phyloP scores from a whole-genome alignment of 2,113 vertebrate species.

The Halichoeres trimaculatus region DNA sequence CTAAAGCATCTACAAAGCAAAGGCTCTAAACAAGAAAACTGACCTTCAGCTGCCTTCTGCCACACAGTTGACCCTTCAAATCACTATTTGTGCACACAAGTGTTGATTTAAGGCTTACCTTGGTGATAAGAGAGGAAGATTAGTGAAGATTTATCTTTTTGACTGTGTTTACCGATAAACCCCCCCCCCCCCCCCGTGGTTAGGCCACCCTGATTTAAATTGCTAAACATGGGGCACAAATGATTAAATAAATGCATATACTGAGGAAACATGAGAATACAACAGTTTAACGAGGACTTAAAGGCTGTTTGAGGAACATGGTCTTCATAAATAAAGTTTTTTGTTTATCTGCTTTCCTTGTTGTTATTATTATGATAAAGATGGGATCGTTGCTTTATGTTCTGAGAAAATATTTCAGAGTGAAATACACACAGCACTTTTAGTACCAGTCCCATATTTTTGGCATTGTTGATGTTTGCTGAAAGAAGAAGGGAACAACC shows the following conservation, averaged over 20 bases:
- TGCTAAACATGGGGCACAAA: background rate
- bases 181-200: background rate
- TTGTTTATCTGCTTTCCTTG: background rate
- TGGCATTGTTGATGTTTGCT: too few species aligned
- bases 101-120: conserved; percentile 57
- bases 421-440: too few species aligned
- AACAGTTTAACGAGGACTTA: too few species aligned
- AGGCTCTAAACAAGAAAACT: conserved; percentile 64
- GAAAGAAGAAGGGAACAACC: too few species aligned
- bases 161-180: conserved; percentile 35
- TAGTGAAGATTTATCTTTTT: conserved; percentile 42
- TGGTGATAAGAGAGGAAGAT: conserved; percentile 39
- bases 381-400: too few species aligned
- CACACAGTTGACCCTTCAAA: conserved; percentile 52
- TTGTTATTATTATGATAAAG: too few species aligned
- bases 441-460: too few species aligned
- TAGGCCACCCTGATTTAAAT: conserved; percentile 13
- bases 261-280: background rate
- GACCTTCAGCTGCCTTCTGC: conserved; percentile 70
- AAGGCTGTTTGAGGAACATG: background rate
- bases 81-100: conserved; percentile 48
- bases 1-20: conserved; percentile 65
- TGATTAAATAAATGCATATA: background rate
- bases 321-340: background rate
- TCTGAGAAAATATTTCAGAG: too few species aligned